Evolutionary conservation across 2,888 invertebrate genomes (phyloP).

Genomic region (Leucophenga maculata): DNA sequence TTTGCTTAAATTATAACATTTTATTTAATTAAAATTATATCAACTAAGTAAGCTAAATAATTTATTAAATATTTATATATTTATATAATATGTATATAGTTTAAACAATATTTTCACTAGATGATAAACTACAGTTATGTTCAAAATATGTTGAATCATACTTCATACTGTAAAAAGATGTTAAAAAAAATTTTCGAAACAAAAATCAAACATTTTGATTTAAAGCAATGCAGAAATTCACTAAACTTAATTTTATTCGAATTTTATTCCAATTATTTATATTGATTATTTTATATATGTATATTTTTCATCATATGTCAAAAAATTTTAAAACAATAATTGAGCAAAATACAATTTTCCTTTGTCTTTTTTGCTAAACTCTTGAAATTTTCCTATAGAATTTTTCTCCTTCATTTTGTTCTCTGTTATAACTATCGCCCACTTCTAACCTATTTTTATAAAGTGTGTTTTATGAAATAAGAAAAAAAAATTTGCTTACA

Average conservation of each 20-base stretch:
- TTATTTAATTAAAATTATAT: too few relatives aligned
- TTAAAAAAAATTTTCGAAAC: background rate
- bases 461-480: background rate
- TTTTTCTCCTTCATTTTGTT: background rate
- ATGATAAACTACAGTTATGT: too few relatives aligned
- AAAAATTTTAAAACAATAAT: background rate
- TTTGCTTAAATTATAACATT: too few relatives aligned
- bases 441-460: background rate
- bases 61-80: too few relatives aligned
- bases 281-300: background rate
- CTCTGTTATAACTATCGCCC: conserved; percentile 11
- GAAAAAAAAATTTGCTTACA: background rate
- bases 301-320: background rate
- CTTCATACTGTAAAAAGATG: background rate
- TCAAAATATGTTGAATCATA: background rate
- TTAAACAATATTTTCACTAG: too few relatives aligned
- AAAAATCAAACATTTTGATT: conserved; percentile 11
- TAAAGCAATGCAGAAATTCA: conserved; percentile 33
- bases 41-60: too few relatives aligned
- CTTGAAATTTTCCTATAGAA: background rate
- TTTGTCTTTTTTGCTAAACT: background rate
- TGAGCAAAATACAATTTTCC: conserved; percentile 6
- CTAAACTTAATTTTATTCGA: conserved; percentile 48
- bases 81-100: too few relatives aligned
- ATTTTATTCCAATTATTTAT: conserved; percentile 50